phyloP scores from a whole-genome alignment of 2,113 vertebrate genomes.

The Tympanuchus pallidicinctus region DNA sequence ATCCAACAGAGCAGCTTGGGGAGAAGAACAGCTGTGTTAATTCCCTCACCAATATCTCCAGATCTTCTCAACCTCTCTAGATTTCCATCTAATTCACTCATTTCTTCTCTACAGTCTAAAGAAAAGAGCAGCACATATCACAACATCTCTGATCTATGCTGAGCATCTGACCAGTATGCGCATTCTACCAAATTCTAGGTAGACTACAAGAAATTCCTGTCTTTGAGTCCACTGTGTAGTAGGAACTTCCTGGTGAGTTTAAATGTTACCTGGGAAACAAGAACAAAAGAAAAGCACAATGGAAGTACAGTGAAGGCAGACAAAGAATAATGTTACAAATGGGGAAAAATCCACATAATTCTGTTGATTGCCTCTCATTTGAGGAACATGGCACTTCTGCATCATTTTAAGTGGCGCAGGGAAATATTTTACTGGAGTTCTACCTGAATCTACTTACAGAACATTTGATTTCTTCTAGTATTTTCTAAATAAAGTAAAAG shows the following conservation, averaged over 20 bases:
- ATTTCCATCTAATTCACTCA: background rate
- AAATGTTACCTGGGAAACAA: background rate
- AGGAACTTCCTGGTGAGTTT: background rate
- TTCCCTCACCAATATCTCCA: background rate
- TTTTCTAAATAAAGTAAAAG: background rate
- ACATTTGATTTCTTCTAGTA: background rate
- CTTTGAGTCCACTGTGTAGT: background rate
- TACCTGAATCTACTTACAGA: background rate
- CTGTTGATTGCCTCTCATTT: background rate
- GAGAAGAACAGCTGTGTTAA: background rate
- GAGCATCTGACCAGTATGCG: background rate
- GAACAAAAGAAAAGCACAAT: background rate
- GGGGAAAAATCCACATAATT: background rate
- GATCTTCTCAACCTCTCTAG: background rate
- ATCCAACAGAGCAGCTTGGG: background rate
- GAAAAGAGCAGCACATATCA: background rate
- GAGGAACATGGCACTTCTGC: background rate
- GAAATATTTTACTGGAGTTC: background rate
- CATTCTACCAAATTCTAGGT: background rate
- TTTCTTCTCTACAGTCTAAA: background rate
- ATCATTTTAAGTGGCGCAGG: background rate
- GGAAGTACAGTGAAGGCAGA: background rate
- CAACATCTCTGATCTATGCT: background rate
- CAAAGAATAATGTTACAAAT: background rate
- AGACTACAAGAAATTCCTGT: background rate